Percentiles rank a stretch among this genome's conserved stretches.
phyloP scores from a whole-genome alignment of 2,888 invertebrate genomes.

The Xanthostigma xanthostigma region DNA sequence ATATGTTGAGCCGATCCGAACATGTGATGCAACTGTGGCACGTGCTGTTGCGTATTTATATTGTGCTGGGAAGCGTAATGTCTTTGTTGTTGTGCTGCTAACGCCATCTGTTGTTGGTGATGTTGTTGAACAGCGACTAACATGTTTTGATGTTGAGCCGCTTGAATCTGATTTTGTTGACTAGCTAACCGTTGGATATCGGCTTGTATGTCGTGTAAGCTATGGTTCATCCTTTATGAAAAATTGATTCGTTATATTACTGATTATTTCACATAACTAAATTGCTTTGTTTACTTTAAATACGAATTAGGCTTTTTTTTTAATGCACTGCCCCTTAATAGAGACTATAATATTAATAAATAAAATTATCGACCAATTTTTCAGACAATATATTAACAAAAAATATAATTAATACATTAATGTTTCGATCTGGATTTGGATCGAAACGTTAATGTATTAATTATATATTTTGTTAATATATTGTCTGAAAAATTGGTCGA shows the following conservation, averaged over 20 bases:
- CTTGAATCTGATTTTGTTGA: slow-evolving; percentile 63
- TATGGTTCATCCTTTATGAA: slow-evolving; percentile 69
- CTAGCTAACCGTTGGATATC: slow-evolving; percentile 82
- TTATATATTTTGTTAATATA: no score
- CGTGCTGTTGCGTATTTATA: slow-evolving; percentile 11
- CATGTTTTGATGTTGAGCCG: slow-evolving; percentile 42
- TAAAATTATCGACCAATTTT: no score
- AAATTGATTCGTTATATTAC: not conserved
- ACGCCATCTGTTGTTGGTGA: slow-evolving; percentile 15
- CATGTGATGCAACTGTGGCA: slow-evolving; percentile 26
- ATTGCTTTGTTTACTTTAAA: no score
- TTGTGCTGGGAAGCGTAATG: slow-evolving; percentile 15
- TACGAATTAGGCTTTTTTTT: no score
- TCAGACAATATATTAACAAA: no score
- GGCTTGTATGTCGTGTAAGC: slow-evolving; percentile 84
- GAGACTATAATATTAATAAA: no score
- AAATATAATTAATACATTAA: no score
- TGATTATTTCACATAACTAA: no score
- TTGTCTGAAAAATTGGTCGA: no score
- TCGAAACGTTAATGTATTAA: no score
- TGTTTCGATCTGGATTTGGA: no score
- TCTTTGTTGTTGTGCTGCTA: slow-evolving; percentile 16
- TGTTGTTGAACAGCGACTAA: slow-evolving; percentile 37
- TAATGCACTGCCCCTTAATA: no score
- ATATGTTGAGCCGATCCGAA: slow-evolving; percentile 27